Evolutionary conservation across 2,797 vertebrate species (phyloP), one percentile per base, ranked within the genome.

Genomic region (Babyrousa celebensis): DNA sequence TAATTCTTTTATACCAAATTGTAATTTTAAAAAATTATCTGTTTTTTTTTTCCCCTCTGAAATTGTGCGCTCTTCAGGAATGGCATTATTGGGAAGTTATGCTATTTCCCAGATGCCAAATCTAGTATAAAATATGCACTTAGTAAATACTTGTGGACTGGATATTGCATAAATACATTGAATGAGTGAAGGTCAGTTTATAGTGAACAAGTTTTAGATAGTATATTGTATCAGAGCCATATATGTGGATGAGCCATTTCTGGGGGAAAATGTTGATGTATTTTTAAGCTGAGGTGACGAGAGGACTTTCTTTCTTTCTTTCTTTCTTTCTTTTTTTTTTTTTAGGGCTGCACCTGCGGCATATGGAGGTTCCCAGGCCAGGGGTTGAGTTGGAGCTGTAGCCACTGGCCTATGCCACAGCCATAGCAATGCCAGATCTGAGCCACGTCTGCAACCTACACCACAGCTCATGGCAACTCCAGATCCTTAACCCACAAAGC

Each of bases 281-380:
- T 29, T 92, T 79, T 75, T 52, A 68, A 91, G 94, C 52, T 56
- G 32, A 5, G 58, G 32, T 40, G 60, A 85, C 85, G 77, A 62
- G 58, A 95, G 27, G 15, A 80, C 56, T 56, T 80, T 65, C 29
- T 40, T 92, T 48, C 43, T 48, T 48, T 48, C 43, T 43, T 43
- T 43, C 43, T 43, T 43, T 43, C 43, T 43, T 43, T 43, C 43
- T 43, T 48, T 48, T 48, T 48, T 8, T 48, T 48, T 48, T 10
- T 48, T 48, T 36, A 36, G 36, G 36, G 43, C 43, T 10, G 43
- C 43, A 48, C 43, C 43, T 48, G 43, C 5, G 9, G 43, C 43
- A 48, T 48, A 48, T 48, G 43, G 43, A 48, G 43, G 43, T 48
- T 48, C 43, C 43, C 43, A 48, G 43, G 43, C 43, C 43, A 48